Evolutionary conservation across 2,888 invertebrate species (phyloP).

Genomic region (Agrotis ipsilon): DNA sequence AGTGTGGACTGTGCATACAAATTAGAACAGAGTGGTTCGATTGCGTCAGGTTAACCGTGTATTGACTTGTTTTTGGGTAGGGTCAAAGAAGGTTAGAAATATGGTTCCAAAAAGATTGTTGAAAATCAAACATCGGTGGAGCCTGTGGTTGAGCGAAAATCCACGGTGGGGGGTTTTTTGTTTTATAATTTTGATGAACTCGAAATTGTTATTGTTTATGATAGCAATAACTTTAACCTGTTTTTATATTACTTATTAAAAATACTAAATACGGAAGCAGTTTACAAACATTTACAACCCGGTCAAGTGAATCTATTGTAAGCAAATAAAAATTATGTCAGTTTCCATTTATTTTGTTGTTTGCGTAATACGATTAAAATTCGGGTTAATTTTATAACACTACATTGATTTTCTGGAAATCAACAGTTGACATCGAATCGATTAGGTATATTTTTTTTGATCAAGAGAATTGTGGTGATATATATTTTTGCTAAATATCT

Average conservation of each 20-base stretch:
- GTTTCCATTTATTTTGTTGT: neutral
- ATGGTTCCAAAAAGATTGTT: too few species aligned
- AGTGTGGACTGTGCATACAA: conserved; percentile 57
- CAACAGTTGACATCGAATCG: neutral
- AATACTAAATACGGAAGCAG: conserved; percentile 10
- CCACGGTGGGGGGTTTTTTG: too few species aligned
- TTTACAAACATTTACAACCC: neutral
- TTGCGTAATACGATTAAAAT: neutral
- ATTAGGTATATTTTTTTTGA: neutral
- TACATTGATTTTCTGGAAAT: neutral
- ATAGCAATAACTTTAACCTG: too few species aligned
- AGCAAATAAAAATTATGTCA: conserved; percentile 7
- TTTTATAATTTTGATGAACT: neutral
- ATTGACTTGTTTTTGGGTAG: conserved; percentile 26
- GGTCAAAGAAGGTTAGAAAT: conserved; percentile 15
- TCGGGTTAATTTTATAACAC: conserved; percentile 24
- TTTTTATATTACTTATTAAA: neutral
- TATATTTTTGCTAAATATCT: conserved; percentile 22
- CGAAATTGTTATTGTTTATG: neutral
- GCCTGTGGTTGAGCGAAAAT: too few species aligned
- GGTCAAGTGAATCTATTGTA: conserved; percentile 1
- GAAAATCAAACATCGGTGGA: neutral
- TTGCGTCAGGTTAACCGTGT: conserved; percentile 49
- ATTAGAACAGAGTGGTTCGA: conserved; percentile 39
- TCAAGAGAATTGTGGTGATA: neutral